Evolutionary conservation across 2,113 vertebrate species (phyloP).

Genomic region (Cyrtonyx montezumae): DNA sequence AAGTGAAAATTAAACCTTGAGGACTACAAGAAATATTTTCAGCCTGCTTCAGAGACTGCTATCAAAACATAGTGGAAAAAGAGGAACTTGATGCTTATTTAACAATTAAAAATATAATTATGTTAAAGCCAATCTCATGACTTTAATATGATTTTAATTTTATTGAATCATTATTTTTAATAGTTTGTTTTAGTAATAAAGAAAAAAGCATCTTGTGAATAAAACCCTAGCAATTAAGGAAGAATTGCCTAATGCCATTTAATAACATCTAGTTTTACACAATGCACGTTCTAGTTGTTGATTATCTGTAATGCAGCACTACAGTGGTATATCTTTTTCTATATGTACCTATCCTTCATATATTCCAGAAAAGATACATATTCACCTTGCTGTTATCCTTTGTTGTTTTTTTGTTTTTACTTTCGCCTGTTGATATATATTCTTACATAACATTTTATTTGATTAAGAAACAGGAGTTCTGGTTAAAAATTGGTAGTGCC

Average conservation of each 20-base stretch:
- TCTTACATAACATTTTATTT: not conserved
- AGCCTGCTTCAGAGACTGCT: not conserved
- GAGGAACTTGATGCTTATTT: not conserved
- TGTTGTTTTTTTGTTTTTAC: not conserved
- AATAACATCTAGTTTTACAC: not conserved
- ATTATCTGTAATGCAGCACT: not conserved
- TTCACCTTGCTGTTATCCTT: not conserved
- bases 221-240: not conserved
- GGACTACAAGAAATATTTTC: not conserved
- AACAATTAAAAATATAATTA: constrained; percentile 17
- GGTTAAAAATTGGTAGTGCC: not conserved
- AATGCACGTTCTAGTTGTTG: not conserved
- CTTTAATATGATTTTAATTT: constrained; percentile 33
- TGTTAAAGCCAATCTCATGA: constrained; percentile 2
- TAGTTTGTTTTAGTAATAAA: not conserved
- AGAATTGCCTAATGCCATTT: not conserved
- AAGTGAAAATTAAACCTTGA: not conserved
- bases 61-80: not conserved
- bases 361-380: not conserved
- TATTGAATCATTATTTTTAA: constrained; percentile 12
- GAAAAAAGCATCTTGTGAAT: not conserved
- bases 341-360: not conserved
- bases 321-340: not conserved
- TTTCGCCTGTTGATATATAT: not conserved
- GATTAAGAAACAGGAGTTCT: not conserved